Conservation (phyloP, 2,113 vertebrate genomes). For the Aegithalos caudatus region DNA sequence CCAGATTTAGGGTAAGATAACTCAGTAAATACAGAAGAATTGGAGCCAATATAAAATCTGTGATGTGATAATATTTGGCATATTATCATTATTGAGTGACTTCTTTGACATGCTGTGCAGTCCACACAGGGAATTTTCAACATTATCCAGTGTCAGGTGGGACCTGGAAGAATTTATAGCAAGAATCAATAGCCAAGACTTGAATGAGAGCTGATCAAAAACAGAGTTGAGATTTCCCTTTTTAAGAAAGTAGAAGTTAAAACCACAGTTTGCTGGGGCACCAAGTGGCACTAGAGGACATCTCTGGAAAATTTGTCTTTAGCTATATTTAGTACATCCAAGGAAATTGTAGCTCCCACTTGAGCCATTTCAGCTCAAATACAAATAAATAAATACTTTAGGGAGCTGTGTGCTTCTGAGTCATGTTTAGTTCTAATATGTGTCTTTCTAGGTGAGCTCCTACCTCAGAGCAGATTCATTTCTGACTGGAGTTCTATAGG, state of each 20-base stretch:
- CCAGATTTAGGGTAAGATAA: background rate
- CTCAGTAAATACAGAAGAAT: background rate
- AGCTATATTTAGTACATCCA: background rate
- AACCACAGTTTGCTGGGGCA: background rate
- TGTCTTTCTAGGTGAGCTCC: background rate
- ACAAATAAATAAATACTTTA: background rate
- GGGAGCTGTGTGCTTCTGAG: background rate
- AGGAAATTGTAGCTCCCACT: background rate
- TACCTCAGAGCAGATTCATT: background rate
- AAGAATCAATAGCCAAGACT: background rate
- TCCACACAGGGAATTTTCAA: background rate
- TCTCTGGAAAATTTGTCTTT: conserved; percentile 1
- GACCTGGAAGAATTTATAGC: background rate
- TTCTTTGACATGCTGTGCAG: background rate
- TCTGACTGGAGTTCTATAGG: background rate
- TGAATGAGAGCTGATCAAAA: background rate
- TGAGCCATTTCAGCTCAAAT: background rate
- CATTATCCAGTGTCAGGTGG: background rate
- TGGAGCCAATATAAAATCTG: background rate
- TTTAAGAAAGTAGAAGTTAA: background rate
- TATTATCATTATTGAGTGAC: background rate
- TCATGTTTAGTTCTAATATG: background rate
- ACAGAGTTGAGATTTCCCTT: background rate
- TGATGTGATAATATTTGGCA: background rate
- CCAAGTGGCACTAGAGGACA: background rate